Evolutionary conservation across 2,888 invertebrate genomes (phyloP), one percentile per base, ranked within the genome.

Genomic region (Sepioteuthis lessoniana): DNA sequence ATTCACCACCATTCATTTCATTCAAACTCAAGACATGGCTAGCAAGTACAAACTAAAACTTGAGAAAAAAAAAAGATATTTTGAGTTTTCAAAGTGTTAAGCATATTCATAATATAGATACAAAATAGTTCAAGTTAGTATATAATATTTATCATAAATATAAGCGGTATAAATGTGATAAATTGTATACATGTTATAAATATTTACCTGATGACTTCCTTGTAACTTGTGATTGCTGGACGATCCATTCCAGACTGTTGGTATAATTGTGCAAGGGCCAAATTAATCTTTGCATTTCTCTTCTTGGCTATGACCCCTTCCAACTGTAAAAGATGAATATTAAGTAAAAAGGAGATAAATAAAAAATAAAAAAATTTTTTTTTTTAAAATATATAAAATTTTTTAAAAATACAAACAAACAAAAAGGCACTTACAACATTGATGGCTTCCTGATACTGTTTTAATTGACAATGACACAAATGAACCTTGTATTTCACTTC

Each of bases 401-500:
- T n/a, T n/a, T n/a, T n/a, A n/a, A n/a, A n/a, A n/a, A n/a, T n/a
- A 55, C 91, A 50, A 13, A 93, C 16, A 91, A 16, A 35, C 10
- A 35, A 91, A 46, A 28, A 28, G 10, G 28, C 21, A 95, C 97
- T 95, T 95, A 97, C 97, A 94, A 97, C 97, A 90, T 96, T 96
- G 94, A 97, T 97, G 0, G 98, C 98, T 96, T 98, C 98, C 95
- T 98, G 97, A 55, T 97, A 97, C 95, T 98, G 98, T 94, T 98
- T 98, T 95, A 98, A 97, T 95, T 98, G 98, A 0, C 98, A 97
- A 95, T 98, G 98, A 96, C 98, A 98, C 76, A 98, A 97, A 96
- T 98, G 98, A 93, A 98, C 98, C 96, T 98, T 98, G 96, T 98
- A 98, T 96, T 98, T 98, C 35, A 98, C 98, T 95, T 98, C 98